Base-by-base conservation (phyloP, 1,140 invertebrate genomes). In the Drosophila malerkotliana region DNA sequence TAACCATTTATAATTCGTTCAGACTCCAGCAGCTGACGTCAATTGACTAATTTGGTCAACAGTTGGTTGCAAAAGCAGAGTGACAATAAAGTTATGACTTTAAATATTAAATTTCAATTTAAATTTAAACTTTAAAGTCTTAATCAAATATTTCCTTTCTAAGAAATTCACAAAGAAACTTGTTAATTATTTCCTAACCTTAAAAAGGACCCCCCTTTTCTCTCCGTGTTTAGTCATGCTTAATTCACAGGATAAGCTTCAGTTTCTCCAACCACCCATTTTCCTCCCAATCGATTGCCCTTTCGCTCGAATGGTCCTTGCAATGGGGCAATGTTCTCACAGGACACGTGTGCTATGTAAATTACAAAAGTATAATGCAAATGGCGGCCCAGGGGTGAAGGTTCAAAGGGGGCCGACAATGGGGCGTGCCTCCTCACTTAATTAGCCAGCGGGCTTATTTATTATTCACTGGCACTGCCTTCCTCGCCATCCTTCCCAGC, bases 371-470 rank as follows among this genome's bases (percentile, higher is more conserved):
- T 87, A 81, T 85, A 85, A 84, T 84, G 59, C 52, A 76, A 75
- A 59, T 59, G 77, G 72, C n/a, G 41, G 52, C 9, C n/a, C 18
- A 14, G 15, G 34, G 24, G 18, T 28, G 24, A 34, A 21, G 15
- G 18, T 9, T 6, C n/a, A 53, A 6, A 1, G 55, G 24, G 15
- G 32, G 56, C 15, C 7, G 14, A 15, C 15, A 47, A 21, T 15
- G 28, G 57, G 45, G 52, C 56, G 51, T 49, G 15, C 75, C 80
- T 72, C 60, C 84, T 82, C 76, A 83, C 83, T 88, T 88, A 88
- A 88, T 88, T 88, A 88, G 83, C 84, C 71, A 89, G 62, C 72
- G 63, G 71, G 76, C 72, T 88, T 88, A 88, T 88, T 88, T 88
- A 88, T 88, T 88, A 88, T 88, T 83, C 76, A 89, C 83, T 64